These are phyloP conservation scores for Neosilurus hyrtlii DNA, from an alignment of 2,797 vertebrate species.

Conservation along the genomic window DNA sequence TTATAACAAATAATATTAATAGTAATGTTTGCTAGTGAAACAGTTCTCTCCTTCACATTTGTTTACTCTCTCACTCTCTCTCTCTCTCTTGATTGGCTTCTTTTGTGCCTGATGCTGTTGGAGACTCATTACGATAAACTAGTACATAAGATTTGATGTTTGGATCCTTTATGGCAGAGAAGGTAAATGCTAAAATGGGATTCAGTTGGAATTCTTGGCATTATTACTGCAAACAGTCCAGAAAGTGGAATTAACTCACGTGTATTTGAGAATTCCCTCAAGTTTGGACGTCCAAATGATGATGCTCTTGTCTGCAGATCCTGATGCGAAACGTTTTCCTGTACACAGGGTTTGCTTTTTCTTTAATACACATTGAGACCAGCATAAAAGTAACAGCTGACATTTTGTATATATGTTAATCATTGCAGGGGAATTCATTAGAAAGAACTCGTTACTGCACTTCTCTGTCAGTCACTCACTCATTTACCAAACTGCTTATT, in stretches of 20 bases:
- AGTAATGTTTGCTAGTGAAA: background rate
- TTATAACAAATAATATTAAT: background rate
- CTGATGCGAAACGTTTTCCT: slow-evolving; percentile 97
- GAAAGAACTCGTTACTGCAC: background rate
- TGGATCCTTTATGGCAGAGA: background rate
- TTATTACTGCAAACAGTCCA: background rate
- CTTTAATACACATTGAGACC: background rate
- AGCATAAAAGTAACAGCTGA: background rate
- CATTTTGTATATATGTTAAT: background rate
- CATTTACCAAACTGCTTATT: too few species aligned
- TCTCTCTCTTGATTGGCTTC: background rate
- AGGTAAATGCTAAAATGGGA: background rate
- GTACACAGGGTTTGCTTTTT: slow-evolving; percentile 28
- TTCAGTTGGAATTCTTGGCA: background rate
- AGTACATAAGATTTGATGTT: background rate
- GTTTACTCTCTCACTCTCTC: background rate
- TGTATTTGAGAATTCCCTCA: slow-evolving; percentile 98
- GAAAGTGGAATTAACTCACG: slow-evolving; percentile 75
- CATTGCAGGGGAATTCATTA: background rate
- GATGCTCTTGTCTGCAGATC: slow-evolving; percentile 96
- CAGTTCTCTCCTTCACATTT: background rate
- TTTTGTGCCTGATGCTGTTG: background rate
- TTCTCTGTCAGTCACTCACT: too few species aligned
- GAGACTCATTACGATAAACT: background rate
- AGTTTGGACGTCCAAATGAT: slow-evolving; percentile 99